Evolutionary conservation across 2,113 vertebrate genomes (phyloP).

Genomic region (Pipa parva): DNA sequence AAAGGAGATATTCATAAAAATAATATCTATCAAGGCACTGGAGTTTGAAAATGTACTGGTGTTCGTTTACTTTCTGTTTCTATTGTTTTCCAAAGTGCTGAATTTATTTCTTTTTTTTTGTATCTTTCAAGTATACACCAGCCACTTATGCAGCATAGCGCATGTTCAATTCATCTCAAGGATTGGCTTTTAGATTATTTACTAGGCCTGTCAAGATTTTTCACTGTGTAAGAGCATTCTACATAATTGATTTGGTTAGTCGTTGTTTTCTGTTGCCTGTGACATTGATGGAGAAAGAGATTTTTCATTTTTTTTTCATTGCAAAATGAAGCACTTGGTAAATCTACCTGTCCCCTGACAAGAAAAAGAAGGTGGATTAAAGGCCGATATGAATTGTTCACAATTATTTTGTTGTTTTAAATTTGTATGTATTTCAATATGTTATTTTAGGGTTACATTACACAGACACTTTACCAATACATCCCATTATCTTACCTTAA

Average conservation of each 20-base stretch:
- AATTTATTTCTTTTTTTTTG: slow-evolving; percentile 14
- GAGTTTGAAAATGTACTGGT: background rate
- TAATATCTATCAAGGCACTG: too few species aligned
- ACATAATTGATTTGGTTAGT: slow-evolving; percentile 43
- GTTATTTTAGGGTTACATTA: too few species aligned
- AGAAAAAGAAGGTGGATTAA: too few species aligned
- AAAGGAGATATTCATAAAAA: background rate
- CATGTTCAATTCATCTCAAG: slow-evolving; percentile 35
- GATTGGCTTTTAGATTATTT: slow-evolving; percentile 43
- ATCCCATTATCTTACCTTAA: too few species aligned
- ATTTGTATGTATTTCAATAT: too few species aligned
- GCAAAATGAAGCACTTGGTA: slow-evolving; percentile 19
- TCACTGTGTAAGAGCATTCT: slow-evolving; percentile 42
- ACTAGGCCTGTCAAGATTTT: slow-evolving; percentile 41
- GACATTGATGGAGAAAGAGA: slow-evolving; percentile 40
- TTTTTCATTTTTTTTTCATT: slow-evolving; percentile 31
- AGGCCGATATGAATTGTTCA: too few species aligned
- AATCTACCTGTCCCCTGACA: too few species aligned
- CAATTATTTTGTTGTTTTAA: too few species aligned
- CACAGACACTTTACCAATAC: too few species aligned
- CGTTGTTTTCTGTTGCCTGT: slow-evolving; percentile 32
- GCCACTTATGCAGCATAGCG: slow-evolving; percentile 28
- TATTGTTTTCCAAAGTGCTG: slow-evolving; percentile 31
- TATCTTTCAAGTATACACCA: slow-evolving; percentile 32
- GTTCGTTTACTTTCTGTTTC: slow-evolving; percentile 6